Evolutionary conservation across 2,113 vertebrate species (phyloP).

Genomic region (Istiophorus platypterus): DNA sequence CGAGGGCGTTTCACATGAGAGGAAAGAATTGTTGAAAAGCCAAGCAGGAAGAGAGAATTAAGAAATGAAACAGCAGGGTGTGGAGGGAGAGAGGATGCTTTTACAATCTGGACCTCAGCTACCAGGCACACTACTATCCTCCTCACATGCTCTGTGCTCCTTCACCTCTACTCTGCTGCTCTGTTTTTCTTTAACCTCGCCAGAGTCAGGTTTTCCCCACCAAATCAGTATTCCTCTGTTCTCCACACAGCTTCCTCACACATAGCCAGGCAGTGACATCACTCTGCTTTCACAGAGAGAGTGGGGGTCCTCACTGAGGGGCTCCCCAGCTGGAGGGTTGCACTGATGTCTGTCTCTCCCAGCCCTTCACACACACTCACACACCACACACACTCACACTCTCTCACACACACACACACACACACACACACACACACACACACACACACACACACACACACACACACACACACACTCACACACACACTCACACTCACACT

Average conservation of each 20-base stretch:
- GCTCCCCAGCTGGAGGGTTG: constrained; percentile 44
- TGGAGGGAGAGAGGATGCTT: constrained; percentile 27
- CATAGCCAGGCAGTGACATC: constrained; percentile 69
- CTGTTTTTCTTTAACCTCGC: constrained; percentile 12
- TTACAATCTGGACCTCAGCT: neutral
- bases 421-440: too few species aligned
- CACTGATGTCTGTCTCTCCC: constrained; percentile 4
- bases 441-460: too few species aligned
- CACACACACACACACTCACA: constrained; percentile 8
- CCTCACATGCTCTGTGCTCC: constrained; percentile 18
- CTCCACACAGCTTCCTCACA: constrained; percentile 34
- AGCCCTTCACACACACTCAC: neutral
- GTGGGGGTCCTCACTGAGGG: constrained; percentile 45
- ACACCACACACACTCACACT: too few species aligned
- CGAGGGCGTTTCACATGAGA: constrained; percentile 29
- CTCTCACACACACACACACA: too few species aligned
- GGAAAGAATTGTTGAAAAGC: neutral
- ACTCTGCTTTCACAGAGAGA: constrained; percentile 51
- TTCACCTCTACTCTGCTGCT: constrained; percentile 32
- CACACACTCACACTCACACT: constrained; percentile 7
- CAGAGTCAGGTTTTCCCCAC: constrained; percentile 38
- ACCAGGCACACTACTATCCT: constrained; percentile 8
- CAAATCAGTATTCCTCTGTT: constrained; percentile 43
- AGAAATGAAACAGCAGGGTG: constrained; percentile 25
- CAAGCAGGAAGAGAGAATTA: neutral